phyloP scores from a whole-genome alignment of 2,888 invertebrate species.

The Busseola fusca region DNA sequence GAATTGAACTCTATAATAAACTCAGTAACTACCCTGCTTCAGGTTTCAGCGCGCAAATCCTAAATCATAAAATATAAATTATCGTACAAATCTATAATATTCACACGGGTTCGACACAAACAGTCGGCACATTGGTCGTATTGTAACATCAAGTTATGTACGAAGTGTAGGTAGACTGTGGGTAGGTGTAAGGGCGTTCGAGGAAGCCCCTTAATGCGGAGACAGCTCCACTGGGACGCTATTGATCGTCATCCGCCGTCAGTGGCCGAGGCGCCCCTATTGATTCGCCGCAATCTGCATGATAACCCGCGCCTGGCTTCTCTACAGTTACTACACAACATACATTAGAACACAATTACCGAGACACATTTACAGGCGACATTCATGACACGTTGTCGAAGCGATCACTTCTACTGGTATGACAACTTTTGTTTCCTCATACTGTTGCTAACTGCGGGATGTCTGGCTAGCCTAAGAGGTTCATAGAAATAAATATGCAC shows the following conservation, averaged over 20 bases:
- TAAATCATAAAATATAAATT: conserved; percentile 25
- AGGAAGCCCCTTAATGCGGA: conserved; percentile 89
- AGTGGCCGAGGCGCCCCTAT: conserved; percentile 87
- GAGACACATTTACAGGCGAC: conserved; percentile 64
- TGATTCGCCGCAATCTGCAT: conserved; percentile 89
- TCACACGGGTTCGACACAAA: conserved; percentile 52
- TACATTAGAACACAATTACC: conserved; percentile 76
- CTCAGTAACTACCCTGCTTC: not conserved
- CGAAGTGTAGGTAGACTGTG: conserved; percentile 79
- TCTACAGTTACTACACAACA: conserved; percentile 71
- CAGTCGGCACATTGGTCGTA: conserved; percentile 57
- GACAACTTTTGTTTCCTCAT: conserved; percentile 37
- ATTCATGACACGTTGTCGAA: conserved; percentile 66
- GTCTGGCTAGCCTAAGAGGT: conserved; percentile 3
- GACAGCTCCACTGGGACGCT: conserved; percentile 87
- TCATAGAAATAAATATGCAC: not conserved
- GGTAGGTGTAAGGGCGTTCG: conserved; percentile 87
- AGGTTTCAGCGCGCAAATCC: conserved; percentile 22
- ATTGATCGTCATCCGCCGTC: conserved; percentile 89
- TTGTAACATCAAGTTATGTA: conserved; percentile 69
- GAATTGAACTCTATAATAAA: conserved; percentile 3
- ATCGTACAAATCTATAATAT: conserved; percentile 48
- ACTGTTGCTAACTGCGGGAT: conserved; percentile 20
- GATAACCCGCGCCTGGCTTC: conserved; percentile 87
- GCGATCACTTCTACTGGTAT: conserved; percentile 49